phyloP scores from a whole-genome alignment of 1,140 invertebrate species.

The Atta texana region DNA sequence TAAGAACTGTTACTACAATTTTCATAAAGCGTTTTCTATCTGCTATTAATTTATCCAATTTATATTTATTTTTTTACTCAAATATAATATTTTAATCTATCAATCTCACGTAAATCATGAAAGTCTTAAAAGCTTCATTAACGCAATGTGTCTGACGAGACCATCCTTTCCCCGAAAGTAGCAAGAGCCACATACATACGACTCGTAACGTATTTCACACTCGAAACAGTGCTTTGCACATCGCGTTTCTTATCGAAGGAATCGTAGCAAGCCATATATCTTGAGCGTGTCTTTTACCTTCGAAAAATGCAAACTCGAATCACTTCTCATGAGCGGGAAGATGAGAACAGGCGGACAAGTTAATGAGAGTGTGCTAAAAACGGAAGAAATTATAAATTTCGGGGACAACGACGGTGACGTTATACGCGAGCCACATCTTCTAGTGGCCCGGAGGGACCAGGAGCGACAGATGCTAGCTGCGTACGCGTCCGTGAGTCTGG shows the following conservation, averaged over 20 bases:
- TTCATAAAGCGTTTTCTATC: neutral
- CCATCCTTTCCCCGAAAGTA: neutral
- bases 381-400: neutral
- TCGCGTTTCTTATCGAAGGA: neutral
- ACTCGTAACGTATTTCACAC: neutral
- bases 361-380: neutral
- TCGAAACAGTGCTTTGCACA: neutral
- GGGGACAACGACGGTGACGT: neutral
- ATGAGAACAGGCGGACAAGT: neutral
- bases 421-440: constrained; percentile 12
- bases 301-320: neutral
- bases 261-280: too few relatives aligned
- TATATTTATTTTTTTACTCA: neutral
- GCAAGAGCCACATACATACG: neutral
- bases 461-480: neutral
- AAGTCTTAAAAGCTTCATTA: neutral
- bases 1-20: neutral
- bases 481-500: neutral
- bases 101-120: neutral
- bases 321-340: neutral
- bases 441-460: too few relatives aligned
- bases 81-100: neutral
- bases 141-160: too few relatives aligned
- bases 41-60: neutral
- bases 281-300: neutral